A percentile compares a stretch with the other conserved stretches of the same genome.
phyloP scores from a whole-genome alignment of 2,113 vertebrate genomes.

The Panurus biarmicus region DNA sequence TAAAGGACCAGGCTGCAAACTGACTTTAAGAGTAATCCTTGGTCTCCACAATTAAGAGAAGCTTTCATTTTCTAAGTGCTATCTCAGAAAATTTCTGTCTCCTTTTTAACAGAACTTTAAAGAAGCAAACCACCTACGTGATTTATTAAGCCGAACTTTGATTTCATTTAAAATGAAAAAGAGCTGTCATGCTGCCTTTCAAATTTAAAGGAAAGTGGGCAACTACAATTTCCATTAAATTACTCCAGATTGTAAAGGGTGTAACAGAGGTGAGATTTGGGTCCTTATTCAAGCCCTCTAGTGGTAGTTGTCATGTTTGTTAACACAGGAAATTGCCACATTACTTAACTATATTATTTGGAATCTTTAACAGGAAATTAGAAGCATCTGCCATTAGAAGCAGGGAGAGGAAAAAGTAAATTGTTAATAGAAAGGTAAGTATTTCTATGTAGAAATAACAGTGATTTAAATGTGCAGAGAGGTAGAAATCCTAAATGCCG shows the following conservation, averaged over 20 bases:
- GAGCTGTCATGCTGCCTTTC: background rate
- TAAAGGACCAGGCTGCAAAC: background rate
- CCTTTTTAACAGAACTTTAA: background rate
- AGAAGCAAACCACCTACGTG: background rate
- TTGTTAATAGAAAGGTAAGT: background rate
- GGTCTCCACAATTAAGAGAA: background rate
- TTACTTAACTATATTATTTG: background rate
- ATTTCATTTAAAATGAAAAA: background rate
- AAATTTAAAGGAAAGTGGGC: background rate
- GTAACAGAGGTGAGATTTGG: background rate
- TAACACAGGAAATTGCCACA: background rate
- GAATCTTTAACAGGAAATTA: background rate
- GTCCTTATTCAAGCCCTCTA: constrained; percentile 1
- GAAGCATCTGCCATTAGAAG: background rate
- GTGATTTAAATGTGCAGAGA: background rate
- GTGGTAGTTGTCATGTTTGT: background rate
- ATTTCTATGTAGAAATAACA: background rate
- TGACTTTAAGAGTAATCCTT: background rate
- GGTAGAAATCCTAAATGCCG: background rate
- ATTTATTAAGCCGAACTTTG: background rate
- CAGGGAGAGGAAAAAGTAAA: background rate
- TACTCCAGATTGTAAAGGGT: background rate
- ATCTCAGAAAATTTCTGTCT: background rate
- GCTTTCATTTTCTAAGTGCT: background rate
- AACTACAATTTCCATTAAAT: background rate